Evolutionary conservation across 2,888 invertebrate genomes (phyloP).

Genomic region (Sarcophaga rosellei): DNA sequence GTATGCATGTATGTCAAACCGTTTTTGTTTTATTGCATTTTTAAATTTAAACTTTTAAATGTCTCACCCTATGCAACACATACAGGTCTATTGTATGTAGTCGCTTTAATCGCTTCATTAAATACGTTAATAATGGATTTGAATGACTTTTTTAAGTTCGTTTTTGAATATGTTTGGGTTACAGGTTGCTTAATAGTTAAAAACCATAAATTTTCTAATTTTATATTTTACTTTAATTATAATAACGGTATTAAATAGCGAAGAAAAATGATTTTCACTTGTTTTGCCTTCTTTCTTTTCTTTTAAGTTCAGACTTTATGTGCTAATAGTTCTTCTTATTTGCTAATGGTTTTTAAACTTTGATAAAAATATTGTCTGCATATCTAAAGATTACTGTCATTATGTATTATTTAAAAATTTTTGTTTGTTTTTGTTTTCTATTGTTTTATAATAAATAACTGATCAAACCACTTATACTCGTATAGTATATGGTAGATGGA

Average conservation of each 20-base stretch:
- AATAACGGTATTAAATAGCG: not conserved
- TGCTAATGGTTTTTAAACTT: not conserved
- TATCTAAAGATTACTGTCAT: too few species aligned
- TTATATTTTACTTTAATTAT: not conserved
- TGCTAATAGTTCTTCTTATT: not conserved
- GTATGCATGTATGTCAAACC: too few species aligned
- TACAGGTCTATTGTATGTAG: not conserved
- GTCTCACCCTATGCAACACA: too few species aligned
- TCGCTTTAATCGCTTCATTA: slow-evolving; percentile 66
- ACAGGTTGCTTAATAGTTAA: not conserved
- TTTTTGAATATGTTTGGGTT: not conserved
- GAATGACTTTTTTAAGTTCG: not conserved
- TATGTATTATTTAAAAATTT: too few species aligned
- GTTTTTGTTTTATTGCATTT: too few species aligned
- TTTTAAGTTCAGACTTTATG: not conserved
- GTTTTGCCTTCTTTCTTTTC: not conserved
- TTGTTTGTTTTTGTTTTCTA: too few species aligned
- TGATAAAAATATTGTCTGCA: not conserved
- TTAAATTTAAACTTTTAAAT: too few species aligned
- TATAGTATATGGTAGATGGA: too few species aligned
- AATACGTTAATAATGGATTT: slow-evolving; percentile 66
- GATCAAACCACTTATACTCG: too few species aligned
- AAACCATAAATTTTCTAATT: too few species aligned
- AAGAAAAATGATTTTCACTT: not conserved
- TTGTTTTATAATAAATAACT: too few species aligned